Evolutionary conservation across 1,140 invertebrate genomes (phyloP).

Genomic region (Probaryconus sp.): DNA sequence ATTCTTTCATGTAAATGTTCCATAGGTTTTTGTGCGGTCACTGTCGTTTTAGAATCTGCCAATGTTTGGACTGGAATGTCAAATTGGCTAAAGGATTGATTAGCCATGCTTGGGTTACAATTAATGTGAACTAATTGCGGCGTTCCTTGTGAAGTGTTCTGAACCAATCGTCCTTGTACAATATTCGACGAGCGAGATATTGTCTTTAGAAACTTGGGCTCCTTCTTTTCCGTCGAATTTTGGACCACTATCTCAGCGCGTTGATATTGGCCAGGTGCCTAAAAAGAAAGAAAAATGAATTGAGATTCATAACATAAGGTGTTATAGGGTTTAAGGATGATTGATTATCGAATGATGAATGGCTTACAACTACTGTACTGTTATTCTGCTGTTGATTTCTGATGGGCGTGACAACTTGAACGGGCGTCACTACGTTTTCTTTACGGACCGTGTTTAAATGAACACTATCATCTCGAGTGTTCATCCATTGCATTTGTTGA

Average conservation of each 20-base stretch:
- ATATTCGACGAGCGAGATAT: neutral
- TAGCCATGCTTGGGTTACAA: neutral
- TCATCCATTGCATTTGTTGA: conserved; percentile 69
- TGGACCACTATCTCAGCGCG: conserved; percentile 9
- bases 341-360: conserved; percentile 1
- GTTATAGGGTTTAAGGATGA: conserved; percentile 3
- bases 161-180: neutral
- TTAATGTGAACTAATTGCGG: neutral
- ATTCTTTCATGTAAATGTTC: too few relatives aligned
- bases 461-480: conserved; percentile 64
- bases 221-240: conserved; percentile 41
- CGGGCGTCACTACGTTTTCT: conserved; percentile 56
- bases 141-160: conserved; percentile 3
- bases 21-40: too few relatives aligned
- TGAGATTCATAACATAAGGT: too few relatives aligned
- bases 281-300: conserved; percentile 9
- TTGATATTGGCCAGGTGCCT: conserved; percentile 4
- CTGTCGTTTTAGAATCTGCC: neutral
- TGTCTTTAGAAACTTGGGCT: conserved; percentile 11
- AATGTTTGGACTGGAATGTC: conserved; percentile 4
- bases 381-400: conserved; percentile 53
- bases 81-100: conserved; percentile 2
- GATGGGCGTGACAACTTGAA: conserved; percentile 44
- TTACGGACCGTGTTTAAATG: conserved; percentile 60
- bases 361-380: conserved; percentile 42